Evolutionary conservation across 2,888 invertebrate genomes (phyloP).

Genomic region (Ochropleura plecta): DNA sequence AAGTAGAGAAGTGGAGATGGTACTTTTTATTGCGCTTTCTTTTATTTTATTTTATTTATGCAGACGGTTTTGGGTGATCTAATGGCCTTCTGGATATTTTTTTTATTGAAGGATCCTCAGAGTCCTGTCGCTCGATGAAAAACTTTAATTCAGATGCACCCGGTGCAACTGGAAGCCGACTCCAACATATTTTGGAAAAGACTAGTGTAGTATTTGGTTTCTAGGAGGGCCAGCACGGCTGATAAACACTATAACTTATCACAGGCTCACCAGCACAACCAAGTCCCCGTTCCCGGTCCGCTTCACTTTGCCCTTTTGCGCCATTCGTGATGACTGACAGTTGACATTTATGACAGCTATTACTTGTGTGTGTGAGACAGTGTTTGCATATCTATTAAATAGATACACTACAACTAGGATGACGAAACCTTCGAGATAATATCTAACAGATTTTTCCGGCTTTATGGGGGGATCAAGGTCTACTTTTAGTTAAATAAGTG

Average conservation of each 20-base stretch:
- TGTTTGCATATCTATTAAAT: too few species aligned
- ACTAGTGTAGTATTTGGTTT: neutral
- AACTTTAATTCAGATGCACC: neutral
- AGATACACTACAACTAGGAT: too few species aligned
- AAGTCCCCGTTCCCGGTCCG: too few species aligned
- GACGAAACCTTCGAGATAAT: neutral
- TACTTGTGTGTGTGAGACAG: too few species aligned
- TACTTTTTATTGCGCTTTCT: constrained; percentile 20
- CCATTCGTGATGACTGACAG: too few species aligned
- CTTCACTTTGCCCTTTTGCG: too few species aligned
- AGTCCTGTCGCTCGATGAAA: neutral
- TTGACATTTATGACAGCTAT: too few species aligned
- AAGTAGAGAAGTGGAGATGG: constrained; percentile 37
- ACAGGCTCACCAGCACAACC: too few species aligned
- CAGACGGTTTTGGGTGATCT: too few species aligned
- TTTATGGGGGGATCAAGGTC: neutral
- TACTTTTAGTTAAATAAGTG: neutral
- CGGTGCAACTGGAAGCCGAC: neutral
- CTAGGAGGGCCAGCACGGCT: too few species aligned
- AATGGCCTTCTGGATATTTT: neutral
- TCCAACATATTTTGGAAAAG: neutral
- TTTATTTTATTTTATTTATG: constrained; percentile 2
- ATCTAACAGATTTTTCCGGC: neutral
- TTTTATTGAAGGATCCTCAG: neutral
- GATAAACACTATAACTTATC: too few species aligned